These are phyloP conservation scores for Scelioninae gen. 2 DNA, from an alignment of 2,888 invertebrate species.

Conservation along the genomic window DNA sequence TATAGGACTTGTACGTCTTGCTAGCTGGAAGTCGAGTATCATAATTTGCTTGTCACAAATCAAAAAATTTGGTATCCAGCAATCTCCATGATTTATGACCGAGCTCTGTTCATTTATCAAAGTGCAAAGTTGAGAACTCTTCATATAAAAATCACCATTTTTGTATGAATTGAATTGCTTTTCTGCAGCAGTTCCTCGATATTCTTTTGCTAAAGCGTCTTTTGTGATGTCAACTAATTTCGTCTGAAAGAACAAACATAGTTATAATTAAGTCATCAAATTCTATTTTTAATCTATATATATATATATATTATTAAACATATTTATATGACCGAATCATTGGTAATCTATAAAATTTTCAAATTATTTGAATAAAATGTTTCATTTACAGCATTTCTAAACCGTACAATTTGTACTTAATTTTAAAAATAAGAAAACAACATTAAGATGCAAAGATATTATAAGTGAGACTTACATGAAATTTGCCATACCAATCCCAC, in stretches of 20 bases:
- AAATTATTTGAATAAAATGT: too few species aligned
- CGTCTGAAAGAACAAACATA: conserved; percentile 20
- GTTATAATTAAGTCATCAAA: too few species aligned
- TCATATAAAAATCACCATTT: conserved; percentile 77
- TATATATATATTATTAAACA: too few species aligned
- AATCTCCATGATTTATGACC: conserved; percentile 84
- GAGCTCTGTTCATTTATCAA: conserved; percentile 72
- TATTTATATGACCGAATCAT: too few species aligned
- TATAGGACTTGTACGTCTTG: conserved; percentile 78
- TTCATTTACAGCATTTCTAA: too few species aligned
- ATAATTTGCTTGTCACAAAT: conserved; percentile 77
- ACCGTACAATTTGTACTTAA: too few species aligned
- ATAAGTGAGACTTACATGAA: conserved; percentile 71
- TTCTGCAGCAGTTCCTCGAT: conserved; percentile 79
- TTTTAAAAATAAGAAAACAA: too few species aligned
- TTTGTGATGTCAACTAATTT: conserved; percentile 71
- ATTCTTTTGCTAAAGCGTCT: conserved; percentile 81
- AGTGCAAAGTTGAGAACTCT: conserved; percentile 69
- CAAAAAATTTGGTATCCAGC: conserved; percentile 86
- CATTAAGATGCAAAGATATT: too few species aligned
- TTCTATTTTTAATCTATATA: background rate
- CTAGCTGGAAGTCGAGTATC: conserved; percentile 84
- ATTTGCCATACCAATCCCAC: conserved; percentile 70
- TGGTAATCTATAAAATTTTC: too few species aligned
- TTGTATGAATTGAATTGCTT: conserved; percentile 78